Percentiles rank a stretch among this genome's conserved stretches.
These are phyloP conservation scores for Eristalinus aeneus DNA, from an alignment of 2,888 invertebrate genomes.

Conservation along the genomic window DNA sequence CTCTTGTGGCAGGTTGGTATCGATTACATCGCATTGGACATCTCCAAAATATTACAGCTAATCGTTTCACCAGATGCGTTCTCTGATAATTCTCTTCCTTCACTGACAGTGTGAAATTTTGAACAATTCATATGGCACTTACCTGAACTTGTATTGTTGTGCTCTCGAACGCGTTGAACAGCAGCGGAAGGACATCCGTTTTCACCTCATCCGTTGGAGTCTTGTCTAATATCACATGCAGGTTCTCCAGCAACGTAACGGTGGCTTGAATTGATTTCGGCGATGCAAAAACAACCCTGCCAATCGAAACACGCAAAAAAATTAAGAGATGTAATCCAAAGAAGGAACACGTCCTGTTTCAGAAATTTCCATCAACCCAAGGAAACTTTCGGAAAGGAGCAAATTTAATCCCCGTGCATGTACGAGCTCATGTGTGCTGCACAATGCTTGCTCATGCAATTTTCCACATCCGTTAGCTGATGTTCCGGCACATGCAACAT, in stretches of 20 bases:
- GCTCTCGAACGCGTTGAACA: constrained; percentile 93
- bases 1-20: too few relatives aligned
- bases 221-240: constrained; percentile 94
- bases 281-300: constrained; percentile 87
- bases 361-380: background rate
- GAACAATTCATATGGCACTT: constrained; percentile 62
- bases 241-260: constrained; percentile 92
- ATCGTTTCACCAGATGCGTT: background rate
- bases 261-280: constrained; percentile 92
- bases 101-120: background rate
- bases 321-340: background rate
- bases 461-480: constrained; percentile 14
- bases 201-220: constrained; percentile 90
- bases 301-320: constrained; percentile 71
- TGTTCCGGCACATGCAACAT: constrained; percentile 26
- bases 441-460: constrained; percentile 24
- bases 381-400: background rate
- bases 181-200: constrained; percentile 91
- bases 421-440: background rate
- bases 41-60: too few relatives aligned
- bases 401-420: background rate
- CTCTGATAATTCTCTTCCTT: background rate
- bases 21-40: too few relatives aligned
- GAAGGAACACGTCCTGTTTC: background rate
- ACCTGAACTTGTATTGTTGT: constrained; percentile 95